A percentile compares a stretch with the other conserved stretches of the same genome.
phyloP scores from a whole-genome alignment of 2,888 invertebrate species.

The Deilephila porcellus region DNA sequence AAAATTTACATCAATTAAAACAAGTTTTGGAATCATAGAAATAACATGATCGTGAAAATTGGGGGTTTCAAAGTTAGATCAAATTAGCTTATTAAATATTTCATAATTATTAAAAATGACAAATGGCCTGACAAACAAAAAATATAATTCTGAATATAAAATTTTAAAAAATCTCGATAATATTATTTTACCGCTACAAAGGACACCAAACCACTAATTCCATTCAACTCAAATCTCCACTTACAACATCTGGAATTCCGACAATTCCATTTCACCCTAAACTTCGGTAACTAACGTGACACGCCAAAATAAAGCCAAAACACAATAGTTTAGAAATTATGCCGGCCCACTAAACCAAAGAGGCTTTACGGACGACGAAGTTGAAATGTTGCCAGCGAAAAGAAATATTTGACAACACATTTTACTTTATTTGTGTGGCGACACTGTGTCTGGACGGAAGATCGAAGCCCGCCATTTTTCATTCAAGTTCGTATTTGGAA shows the following conservation, averaged over 20 bases:
- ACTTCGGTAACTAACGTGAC: neutral
- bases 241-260: neutral
- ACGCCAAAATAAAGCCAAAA: constrained; percentile 2
- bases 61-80: no score
- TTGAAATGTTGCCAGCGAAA: constrained; percentile 44
- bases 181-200: no score
- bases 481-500: constrained; percentile 21
- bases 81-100: no score
- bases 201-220: neutral
- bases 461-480: constrained; percentile 12
- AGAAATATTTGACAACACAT: constrained; percentile 28
- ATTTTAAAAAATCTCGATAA: no score
- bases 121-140: no score
- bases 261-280: neutral
- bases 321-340: constrained; percentile 20
- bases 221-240: neutral
- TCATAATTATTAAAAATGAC: no score
- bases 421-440: constrained; percentile 34
- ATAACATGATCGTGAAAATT: no score
- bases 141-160: no score
- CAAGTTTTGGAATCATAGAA: no score
- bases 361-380: constrained; percentile 30
- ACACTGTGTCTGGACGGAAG: constrained; percentile 30
- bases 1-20: no score
- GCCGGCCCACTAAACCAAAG: constrained; percentile 32